A percentile compares a stretch with the other conserved stretches of the same genome.
Conservation (phyloP, 2,888 invertebrate species). For the Flexamia atlantica region DNA sequence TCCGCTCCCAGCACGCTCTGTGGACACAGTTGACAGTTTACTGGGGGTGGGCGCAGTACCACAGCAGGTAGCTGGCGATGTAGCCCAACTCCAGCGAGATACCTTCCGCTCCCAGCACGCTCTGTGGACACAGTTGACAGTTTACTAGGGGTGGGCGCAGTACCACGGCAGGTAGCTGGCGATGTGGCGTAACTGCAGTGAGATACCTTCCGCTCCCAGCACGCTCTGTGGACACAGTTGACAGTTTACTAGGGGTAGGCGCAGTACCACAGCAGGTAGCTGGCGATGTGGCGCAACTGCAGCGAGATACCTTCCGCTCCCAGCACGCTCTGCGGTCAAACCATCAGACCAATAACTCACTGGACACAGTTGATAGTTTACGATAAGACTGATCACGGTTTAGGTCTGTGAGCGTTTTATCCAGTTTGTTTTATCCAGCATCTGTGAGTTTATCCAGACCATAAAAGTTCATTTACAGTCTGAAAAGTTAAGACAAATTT, state of each 20-base stretch:
- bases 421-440: no score
- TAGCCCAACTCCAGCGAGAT: conserved; percentile 92
- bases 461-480: no score
- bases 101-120: conserved; percentile 88
- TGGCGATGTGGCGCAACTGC: conserved; percentile 92
- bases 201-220: conserved; percentile 90
- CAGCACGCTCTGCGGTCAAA: conserved; percentile 85
- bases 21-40: no score
- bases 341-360: no score
- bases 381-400: no score
- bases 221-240: conserved; percentile 85
- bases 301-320: conserved; percentile 91
- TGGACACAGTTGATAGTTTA: no score
- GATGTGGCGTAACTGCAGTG: conserved; percentile 92
- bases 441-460: no score
- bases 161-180: conserved; percentile 88
- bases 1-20: conserved; percentile 89
- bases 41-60: conserved; percentile 79
- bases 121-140: no score
- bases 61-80: conserved; percentile 89
- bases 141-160: conserved; percentile 77
- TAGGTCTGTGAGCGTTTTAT: no score
- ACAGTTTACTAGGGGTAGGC: no score
- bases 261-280: conserved; percentile 85
- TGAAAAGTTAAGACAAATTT: no score